Percentiles rank a stretch among this genome's conserved stretches.
These are phyloP conservation scores for Babylonia areolata DNA, from an alignment of 1,140 invertebrate species.

Conservation along the genomic window DNA sequence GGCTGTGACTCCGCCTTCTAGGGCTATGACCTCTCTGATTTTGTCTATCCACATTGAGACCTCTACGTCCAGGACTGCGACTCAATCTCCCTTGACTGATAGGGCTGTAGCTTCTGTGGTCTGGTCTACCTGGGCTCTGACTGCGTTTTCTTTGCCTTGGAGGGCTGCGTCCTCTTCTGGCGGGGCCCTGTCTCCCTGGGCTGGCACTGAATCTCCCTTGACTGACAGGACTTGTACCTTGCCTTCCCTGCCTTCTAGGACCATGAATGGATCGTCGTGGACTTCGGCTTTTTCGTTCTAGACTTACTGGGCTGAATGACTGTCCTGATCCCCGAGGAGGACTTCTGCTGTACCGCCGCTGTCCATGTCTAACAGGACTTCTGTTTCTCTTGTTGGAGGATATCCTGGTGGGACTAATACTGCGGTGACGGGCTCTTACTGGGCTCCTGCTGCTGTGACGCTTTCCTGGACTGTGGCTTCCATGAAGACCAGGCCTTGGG, in stretches of 20 bases:
- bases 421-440: not conserved
- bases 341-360: not conserved
- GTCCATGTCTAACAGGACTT: not conserved
- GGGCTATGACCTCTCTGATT: not conserved
- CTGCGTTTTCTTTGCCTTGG: not conserved
- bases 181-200: not conserved
- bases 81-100: conserved; percentile 21
- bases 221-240: conserved; percentile 2
- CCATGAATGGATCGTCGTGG: not conserved
- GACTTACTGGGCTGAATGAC: not conserved
- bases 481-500: not conserved
- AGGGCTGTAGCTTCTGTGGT: conserved; percentile 13
- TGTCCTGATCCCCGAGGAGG: not conserved
- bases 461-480: not conserved
- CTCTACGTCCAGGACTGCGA: not conserved
- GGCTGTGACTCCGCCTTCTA: conserved; percentile 10
- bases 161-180: not conserved
- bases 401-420: conserved; percentile 6
- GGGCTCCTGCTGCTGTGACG: conserved; percentile 12
- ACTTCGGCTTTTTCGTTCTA: not conserved
- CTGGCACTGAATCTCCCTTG: not conserved
- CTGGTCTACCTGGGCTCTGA: not conserved
- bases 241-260: not conserved
- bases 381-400: not conserved
- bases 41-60: not conserved